Percentiles rank a stretch among this genome's conserved stretches.
Evolutionary conservation across 2,888 invertebrate species (phyloP).

Genomic region (Cecidostiba fungosa): DNA sequence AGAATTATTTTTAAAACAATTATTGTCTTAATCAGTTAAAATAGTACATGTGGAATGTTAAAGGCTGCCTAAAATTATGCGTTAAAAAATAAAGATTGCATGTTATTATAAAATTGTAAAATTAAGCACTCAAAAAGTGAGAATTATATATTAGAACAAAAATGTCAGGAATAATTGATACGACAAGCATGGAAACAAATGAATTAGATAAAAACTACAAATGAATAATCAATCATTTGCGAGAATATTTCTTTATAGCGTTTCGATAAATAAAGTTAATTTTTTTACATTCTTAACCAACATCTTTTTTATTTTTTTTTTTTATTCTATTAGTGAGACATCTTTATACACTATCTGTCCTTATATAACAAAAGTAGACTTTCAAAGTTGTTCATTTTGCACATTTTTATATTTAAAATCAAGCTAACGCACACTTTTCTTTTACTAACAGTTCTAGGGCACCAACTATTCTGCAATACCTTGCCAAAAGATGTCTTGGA

Average conservation of each 20-base stretch:
- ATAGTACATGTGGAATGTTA: no score
- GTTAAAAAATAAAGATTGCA: no score
- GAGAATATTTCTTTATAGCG: background rate
- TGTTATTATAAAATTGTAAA: no score
- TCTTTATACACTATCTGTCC: background rate
- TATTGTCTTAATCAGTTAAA: background rate
- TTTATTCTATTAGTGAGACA: background rate
- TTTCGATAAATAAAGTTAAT: background rate
- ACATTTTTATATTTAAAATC: background rate
- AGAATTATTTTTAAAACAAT: background rate
- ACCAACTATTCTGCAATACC: slow-evolving; percentile 70
- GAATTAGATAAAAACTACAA: background rate
- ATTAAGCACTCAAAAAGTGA: no score
- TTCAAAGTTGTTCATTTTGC: background rate
- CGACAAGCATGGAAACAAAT: no score
- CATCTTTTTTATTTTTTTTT: background rate
- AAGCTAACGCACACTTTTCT: slow-evolving; percentile 71
- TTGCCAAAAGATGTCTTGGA: slow-evolving; percentile 70
- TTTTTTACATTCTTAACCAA: background rate
- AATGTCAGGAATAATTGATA: no score
- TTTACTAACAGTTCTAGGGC: slow-evolving; percentile 66
- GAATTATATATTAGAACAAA: no score
- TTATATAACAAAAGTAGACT: background rate
- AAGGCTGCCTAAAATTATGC: no score
- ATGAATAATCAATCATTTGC: background rate